Evolutionary conservation across 2,797 vertebrate genomes (phyloP), one percentile per base, ranked within the genome.

Genomic region (Lophotriccus pileatus): DNA sequence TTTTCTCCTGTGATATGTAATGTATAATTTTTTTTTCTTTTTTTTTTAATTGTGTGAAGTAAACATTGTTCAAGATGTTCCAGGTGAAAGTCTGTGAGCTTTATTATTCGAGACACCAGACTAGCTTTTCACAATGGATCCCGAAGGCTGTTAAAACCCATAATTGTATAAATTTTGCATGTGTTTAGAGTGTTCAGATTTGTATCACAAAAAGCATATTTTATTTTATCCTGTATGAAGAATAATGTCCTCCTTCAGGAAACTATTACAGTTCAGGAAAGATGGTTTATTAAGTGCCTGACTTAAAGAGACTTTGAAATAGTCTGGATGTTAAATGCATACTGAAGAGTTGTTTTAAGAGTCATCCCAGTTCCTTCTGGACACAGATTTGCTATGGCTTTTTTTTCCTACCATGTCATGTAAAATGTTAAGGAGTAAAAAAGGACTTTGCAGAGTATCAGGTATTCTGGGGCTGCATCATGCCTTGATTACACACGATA

Each of bases 351-450:
- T 84, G n/a, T 52, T 87, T 16, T 69, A 82, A 62, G 50, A 72
- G 18, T 24, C 46, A 44, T 75, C n/a, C 13, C 73, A 72, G 1
- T 73, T 91, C 70, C 83, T 91, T 86, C 58, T 53, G 84, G 58
- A 66, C 27, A 72, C 27, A 68, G 60, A 75, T 87, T 85, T 86
- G 67, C 44, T 86, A 76, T 73, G 50, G 27, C 36, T 89, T 86
- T 88, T 88, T 46, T 86, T 86, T 81, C 62, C 39, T 90, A 72
- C 23, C 10, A 59, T 62, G 25, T 84, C n/a, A 58, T 84, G 62
- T 75, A 72, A 89, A 94, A 86, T 78, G 41, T 86, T 76, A 86
- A 91, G 62, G 62, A 93, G 76, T 82, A 76, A 83, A 41, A 94
- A 81, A 23, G 36, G 34, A 32, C 21, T 86, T 58, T 43, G 25